Conservation (phyloP, 1,140 invertebrate genomes). For the Hyles euphorbiae region DNA sequence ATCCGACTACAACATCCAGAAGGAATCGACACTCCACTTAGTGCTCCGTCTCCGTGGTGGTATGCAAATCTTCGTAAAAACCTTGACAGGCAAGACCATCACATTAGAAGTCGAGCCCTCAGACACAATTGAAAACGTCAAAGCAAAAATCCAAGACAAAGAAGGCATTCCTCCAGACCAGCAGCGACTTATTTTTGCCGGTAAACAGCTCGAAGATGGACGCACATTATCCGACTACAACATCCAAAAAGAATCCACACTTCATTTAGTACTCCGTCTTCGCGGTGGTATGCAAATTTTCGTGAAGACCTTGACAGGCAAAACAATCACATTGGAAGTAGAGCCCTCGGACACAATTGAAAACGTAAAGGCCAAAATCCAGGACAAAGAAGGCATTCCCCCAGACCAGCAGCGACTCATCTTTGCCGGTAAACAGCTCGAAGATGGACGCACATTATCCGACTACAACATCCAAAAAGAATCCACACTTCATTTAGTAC, state of each 20-base stretch:
- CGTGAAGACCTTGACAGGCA: constrained; percentile 12
- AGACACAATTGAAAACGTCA: constrained; percentile 9
- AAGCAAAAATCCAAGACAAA: constrained; percentile 11
- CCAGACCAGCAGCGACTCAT: constrained; percentile 15
- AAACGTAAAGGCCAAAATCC: constrained; percentile 16
- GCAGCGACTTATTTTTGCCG: constrained; percentile 10
- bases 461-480: constrained; percentile 18
- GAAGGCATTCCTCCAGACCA: constrained; percentile 13
- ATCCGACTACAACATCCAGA: constrained; percentile 11
- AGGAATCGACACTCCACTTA: constrained; percentile 8
- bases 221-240: constrained; percentile 14
- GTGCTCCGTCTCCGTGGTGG: constrained; percentile 8
- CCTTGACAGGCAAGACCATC: constrained; percentile 8
- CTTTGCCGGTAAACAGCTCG: constrained; percentile 13
- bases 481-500: constrained; percentile 10
- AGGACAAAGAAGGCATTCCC: constrained; percentile 16
- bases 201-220: constrained; percentile 13
- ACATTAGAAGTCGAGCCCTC: constrained; percentile 7
- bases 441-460: constrained; percentile 11
- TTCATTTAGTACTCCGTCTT: constrained; percentile 10
- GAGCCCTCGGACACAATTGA: constrained; percentile 15
- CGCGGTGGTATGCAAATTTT: constrained; percentile 19
- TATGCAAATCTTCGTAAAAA: constrained; percentile 13
- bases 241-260: constrained; percentile 12
- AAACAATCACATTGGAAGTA: constrained; percentile 10